These are phyloP conservation scores for Tenthredo notha DNA, from an alignment of 2,888 invertebrate species.

Conservation along the genomic window DNA sequence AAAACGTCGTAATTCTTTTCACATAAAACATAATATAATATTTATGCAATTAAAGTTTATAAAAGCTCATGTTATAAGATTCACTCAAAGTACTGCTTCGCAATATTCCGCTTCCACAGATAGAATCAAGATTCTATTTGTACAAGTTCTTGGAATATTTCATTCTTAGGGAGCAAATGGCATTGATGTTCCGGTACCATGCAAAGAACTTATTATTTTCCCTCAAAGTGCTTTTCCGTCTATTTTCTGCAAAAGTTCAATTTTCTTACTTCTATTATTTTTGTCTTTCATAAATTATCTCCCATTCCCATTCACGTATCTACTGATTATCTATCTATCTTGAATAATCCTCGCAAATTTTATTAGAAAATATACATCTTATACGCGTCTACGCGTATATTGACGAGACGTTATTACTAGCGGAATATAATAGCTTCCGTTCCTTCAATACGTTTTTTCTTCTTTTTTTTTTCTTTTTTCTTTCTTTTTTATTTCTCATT, in stretches of 20 bases:
- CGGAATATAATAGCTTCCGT: not conserved
- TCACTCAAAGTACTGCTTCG: not conserved
- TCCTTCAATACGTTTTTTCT: not conserved
- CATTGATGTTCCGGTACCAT: not conserved
- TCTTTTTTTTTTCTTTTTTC: not conserved
- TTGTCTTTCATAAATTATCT: not conserved
- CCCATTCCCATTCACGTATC: not conserved
- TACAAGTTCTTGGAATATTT: not conserved
- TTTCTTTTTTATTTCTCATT: not conserved
- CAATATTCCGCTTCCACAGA: not conserved
- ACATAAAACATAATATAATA: not conserved
- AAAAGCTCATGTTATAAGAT: not conserved
- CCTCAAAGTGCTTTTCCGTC: not conserved
- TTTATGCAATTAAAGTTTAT: not conserved
- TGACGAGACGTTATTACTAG: not conserved
- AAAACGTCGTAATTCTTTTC: not conserved
- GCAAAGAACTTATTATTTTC: not conserved
- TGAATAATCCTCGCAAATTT: not conserved
- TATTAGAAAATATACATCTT: not conserved
- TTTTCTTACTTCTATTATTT: not conserved
- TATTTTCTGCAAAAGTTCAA: not conserved
- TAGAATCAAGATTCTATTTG: not conserved
- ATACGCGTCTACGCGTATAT: not conserved
- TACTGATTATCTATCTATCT: not conserved
- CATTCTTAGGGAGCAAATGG: not conserved